These are phyloP conservation scores for Connochaetes taurinus DNA, from an alignment of 2,113 vertebrate genomes.

Conservation along the genomic window DNA sequence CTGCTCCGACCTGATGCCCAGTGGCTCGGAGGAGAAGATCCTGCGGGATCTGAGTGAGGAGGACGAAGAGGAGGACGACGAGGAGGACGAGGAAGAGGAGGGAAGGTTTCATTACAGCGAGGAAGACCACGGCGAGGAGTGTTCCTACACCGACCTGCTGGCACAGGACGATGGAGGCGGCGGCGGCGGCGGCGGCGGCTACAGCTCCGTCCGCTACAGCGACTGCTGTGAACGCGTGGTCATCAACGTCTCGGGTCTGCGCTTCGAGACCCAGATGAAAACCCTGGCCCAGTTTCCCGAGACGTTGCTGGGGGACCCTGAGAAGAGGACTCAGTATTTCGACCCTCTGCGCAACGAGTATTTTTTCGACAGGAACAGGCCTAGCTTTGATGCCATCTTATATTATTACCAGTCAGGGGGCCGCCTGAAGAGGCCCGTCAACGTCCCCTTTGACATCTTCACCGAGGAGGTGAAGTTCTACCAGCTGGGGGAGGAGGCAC, in stretches of 20 bases:
- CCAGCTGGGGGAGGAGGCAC: slow-evolving; percentile 95
- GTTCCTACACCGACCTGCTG: slow-evolving; percentile 86
- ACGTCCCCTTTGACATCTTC: slow-evolving; percentile 98
- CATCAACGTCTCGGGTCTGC: slow-evolving; percentile 96
- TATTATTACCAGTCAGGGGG: slow-evolving; percentile 98
- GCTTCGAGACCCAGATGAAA: slow-evolving; percentile 96
- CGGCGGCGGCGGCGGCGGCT: slow-evolving; percentile 66
- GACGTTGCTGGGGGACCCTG: slow-evolving; percentile 93
- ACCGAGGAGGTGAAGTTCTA: slow-evolving; percentile 99
- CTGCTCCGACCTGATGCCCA: slow-evolving; percentile 93
- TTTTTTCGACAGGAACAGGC: slow-evolving; percentile 97
- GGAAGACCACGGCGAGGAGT: slow-evolving; percentile 88
- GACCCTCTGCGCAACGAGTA: slow-evolving; percentile 98
- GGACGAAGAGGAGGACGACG: slow-evolving; percentile 88
- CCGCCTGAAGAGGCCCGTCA: slow-evolving; percentile 93
- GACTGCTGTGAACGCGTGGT: slow-evolving; percentile 96
- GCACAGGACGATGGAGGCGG: slow-evolving; percentile 81
- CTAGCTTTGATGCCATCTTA: slow-evolving; percentile 97
- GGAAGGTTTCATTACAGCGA: slow-evolving; percentile 85
- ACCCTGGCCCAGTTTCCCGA: slow-evolving; percentile 97
- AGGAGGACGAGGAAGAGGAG: slow-evolving; percentile 83
- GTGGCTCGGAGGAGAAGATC: slow-evolving; percentile 95
- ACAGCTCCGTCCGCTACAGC: slow-evolving; percentile 88
- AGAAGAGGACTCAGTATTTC: slow-evolving; percentile 94
- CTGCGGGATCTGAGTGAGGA: slow-evolving; percentile 93